Evolutionary conservation across 2,797 vertebrate genomes (phyloP).

Genomic region (Rhodeus uyekii): DNA sequence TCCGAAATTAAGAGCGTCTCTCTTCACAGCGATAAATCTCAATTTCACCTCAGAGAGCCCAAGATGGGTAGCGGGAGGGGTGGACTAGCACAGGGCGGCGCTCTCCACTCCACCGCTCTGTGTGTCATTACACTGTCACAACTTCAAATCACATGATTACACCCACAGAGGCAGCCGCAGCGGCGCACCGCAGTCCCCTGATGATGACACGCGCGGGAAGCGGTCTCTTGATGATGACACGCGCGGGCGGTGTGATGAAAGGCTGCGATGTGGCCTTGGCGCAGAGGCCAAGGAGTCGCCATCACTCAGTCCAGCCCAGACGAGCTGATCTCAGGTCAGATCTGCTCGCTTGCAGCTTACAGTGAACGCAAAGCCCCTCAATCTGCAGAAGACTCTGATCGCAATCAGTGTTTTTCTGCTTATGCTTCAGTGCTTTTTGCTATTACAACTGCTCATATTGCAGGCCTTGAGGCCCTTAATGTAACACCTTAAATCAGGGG

Average conservation of each 20-base stretch:
- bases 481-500: background rate
- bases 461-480: background rate
- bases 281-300: conserved; percentile 76
- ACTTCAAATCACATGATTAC: conserved; percentile 87
- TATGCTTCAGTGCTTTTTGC: background rate
- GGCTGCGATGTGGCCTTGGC: conserved; percentile 74
- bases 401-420: background rate
- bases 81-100: conserved; percentile 42
- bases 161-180: conserved; percentile 74
- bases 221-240: conserved; percentile 64
- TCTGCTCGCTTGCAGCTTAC: background rate
- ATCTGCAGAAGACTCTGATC: background rate
- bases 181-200: conserved; percentile 52
- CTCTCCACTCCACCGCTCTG: conserved; percentile 80
- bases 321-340: conserved; percentile 69
- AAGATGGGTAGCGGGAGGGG: conserved; percentile 58
- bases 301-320: conserved; percentile 74
- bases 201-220: conserved; percentile 74
- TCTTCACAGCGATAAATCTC: conserved; percentile 78
- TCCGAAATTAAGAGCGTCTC: conserved; percentile 79
- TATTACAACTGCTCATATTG: background rate
- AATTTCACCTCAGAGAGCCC: conserved; percentile 78
- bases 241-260: conserved; percentile 76
- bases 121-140: conserved; percentile 81
- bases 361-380: conserved; percentile 3